A percentile compares a stretch with the other conserved stretches of the same genome.
Conservation (phyloP, 2,888 invertebrate genomes). For the Oligia strigilis region DNA sequence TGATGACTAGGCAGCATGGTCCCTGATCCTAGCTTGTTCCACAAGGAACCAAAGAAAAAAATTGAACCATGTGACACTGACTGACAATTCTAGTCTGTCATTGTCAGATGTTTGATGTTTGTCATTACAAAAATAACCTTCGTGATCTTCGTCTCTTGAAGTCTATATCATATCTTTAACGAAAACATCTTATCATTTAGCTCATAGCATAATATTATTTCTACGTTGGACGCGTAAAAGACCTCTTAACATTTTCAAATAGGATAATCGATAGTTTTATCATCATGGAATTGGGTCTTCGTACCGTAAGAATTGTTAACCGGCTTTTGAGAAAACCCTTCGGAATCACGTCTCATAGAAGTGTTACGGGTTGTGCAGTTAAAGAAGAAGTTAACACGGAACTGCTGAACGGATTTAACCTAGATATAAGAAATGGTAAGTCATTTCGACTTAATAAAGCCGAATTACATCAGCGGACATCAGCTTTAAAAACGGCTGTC, state of each 20-base stretch:
- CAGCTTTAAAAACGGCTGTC: not conserved
- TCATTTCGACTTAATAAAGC: not conserved
- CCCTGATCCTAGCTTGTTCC: no score
- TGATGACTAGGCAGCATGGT: no score
- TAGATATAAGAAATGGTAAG: constrained; percentile 83
- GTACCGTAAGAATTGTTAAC: constrained; percentile 77
- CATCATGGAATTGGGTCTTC: constrained; percentile 80
- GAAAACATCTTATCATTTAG: constrained; percentile 36
- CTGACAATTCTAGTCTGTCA: not conserved
- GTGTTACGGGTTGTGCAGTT: constrained; percentile 75
- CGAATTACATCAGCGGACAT: constrained; percentile 23
- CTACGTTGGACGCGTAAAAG: constrained; percentile 17
- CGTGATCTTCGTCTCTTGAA: constrained; percentile 28
- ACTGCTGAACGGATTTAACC: constrained; percentile 80
- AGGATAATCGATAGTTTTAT: constrained; percentile 15
- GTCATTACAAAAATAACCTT: constrained; percentile 52
- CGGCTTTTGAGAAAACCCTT: constrained; percentile 82
- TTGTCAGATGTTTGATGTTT: constrained; percentile 37
- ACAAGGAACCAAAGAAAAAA: no score
- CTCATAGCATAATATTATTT: constrained; percentile 21
- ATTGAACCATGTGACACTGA: not conserved
- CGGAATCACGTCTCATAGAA: constrained; percentile 74
- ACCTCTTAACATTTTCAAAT: constrained; percentile 6
- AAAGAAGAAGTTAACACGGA: constrained; percentile 82
- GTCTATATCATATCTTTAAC: constrained; percentile 37